A percentile compares a stretch with the other conserved stretches of the same genome.
phyloP scores from a whole-genome alignment of 2,888 invertebrate species.

The Stomorhina lunata region DNA sequence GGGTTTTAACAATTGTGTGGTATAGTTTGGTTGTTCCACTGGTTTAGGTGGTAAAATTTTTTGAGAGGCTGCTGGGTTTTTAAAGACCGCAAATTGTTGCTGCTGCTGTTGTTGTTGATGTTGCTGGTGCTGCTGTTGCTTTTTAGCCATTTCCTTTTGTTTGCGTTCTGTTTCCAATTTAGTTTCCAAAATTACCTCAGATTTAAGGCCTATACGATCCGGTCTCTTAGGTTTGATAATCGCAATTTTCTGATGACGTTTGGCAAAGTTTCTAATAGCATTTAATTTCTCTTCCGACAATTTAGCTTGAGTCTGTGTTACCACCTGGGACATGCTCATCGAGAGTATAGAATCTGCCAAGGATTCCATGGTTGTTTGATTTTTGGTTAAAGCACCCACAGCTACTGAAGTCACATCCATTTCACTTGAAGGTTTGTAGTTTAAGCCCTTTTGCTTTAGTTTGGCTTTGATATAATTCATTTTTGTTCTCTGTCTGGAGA shows the following conservation, averaged over 20 bases:
- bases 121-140: slow-evolving; percentile 45
- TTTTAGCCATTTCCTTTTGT: slow-evolving; percentile 68
- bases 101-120: slow-evolving; percentile 10
- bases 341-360: slow-evolving; percentile 78
- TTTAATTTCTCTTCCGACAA: slow-evolving; percentile 74
- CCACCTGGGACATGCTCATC: slow-evolving; percentile 74
- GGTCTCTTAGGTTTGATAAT: slow-evolving; percentile 78
- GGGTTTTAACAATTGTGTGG: slow-evolving; percentile 9
- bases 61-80: slow-evolving; percentile 3
- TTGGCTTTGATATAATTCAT: slow-evolving; percentile 78
- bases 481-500: slow-evolving; percentile 82
- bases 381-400: slow-evolving; percentile 52
- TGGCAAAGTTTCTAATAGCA: slow-evolving; percentile 71
- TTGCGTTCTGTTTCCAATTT: slow-evolving; percentile 72
- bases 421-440: slow-evolving; percentile 65
- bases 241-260: slow-evolving; percentile 71
- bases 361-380: slow-evolving; percentile 72
- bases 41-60: not conserved
- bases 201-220: slow-evolving; percentile 76
- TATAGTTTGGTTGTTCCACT: slow-evolving; percentile 14
- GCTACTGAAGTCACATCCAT: slow-evolving; percentile 43
- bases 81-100: slow-evolving; percentile 9
- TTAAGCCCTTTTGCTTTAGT: slow-evolving; percentile 74
- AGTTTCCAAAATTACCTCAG: slow-evolving; percentile 78
- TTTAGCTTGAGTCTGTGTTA: slow-evolving; percentile 73